These are phyloP conservation scores for Caenorhabditis drosophilae DNA, from an alignment of 2,888 invertebrate genomes.

Conservation along the genomic window DNA sequence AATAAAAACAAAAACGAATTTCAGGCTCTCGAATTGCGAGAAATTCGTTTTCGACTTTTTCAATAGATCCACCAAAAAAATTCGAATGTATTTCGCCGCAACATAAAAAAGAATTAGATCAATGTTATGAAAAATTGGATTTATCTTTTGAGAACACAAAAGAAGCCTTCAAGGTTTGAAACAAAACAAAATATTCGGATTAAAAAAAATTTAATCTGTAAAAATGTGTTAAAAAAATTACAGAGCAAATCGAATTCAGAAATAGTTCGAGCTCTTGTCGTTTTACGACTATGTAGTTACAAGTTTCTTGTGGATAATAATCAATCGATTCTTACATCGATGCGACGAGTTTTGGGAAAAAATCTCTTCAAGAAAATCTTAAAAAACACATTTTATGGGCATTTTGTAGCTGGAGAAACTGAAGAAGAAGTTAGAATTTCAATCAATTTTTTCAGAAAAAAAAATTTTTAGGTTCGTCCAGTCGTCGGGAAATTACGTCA, in stretches of 20 bases:
- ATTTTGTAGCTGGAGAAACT: conserved; percentile 94
- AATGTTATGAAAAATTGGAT: conserved; percentile 60
- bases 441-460: neutral
- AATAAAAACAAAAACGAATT: neutral
- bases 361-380: conserved; percentile 72
- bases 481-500: conserved; percentile 83
- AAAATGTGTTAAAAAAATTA: too few relatives aligned
- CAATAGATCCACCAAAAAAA: neutral
- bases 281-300: conserved; percentile 59
- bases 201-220: too few relatives aligned
- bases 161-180: conserved; percentile 65
- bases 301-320: conserved; percentile 64
- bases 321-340: conserved; percentile 50
- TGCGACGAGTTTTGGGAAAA: conserved; percentile 50
- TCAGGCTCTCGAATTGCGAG: neutral
- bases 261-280: conserved; percentile 60
- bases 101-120: conserved; percentile 53
- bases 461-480: conserved; percentile 75
- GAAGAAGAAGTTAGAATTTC: conserved; percentile 54
- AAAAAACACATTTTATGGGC: conserved; percentile 96
- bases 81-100: conserved; percentile 16
- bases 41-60: neutral
- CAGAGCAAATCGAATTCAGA: conserved; percentile 67
- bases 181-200: too few relatives aligned
- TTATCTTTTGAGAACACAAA: conserved; percentile 64